Percentiles rank a stretch among this genome's conserved stretches.
Evolutionary conservation across 2,797 vertebrate species (phyloP).

Genomic region (Pangasius mekongensis): DNA sequence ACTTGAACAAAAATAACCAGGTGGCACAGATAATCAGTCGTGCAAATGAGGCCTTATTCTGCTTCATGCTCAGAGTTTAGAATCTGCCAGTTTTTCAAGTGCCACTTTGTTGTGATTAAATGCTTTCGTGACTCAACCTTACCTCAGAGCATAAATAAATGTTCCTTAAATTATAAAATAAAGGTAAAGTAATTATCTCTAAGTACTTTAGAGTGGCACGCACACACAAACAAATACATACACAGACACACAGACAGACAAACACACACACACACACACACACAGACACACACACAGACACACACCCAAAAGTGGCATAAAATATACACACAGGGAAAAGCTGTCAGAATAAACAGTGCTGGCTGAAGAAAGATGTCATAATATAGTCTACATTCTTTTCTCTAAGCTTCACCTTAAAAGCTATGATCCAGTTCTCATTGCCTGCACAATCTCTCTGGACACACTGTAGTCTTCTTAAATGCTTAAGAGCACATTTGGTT

Average conservation of each 20-base stretch:
- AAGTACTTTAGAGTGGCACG: neutral
- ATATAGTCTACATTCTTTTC: neutral
- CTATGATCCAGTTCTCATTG: neutral
- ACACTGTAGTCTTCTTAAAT: neutral
- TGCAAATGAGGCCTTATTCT: slow-evolving; percentile 64
- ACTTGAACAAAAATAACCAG: slow-evolving; percentile 51
- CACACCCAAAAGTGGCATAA: neutral
- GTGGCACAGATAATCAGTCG: slow-evolving; percentile 65
- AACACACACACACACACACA: neutral
- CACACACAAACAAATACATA: neutral
- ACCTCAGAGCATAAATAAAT: slow-evolving; percentile 59
- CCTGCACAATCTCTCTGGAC: neutral
- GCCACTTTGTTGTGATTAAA: slow-evolving; percentile 62
- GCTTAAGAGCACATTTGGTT: neutral
- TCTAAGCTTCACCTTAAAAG: slow-evolving; percentile 1
- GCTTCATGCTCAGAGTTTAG: slow-evolving; percentile 56
- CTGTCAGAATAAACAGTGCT: neutral
- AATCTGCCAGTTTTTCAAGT: slow-evolving; percentile 50
- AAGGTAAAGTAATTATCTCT: slow-evolving; percentile 53
- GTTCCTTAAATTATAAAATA: slow-evolving; percentile 56
- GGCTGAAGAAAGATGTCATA: neutral
- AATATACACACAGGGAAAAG: neutral
- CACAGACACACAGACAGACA: neutral
- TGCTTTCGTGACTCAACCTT: slow-evolving; percentile 57
- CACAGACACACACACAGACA: neutral